These are phyloP conservation scores for Aporophyla lueneburgensis DNA, from an alignment of 2,888 invertebrate species.

Conservation along the genomic window DNA sequence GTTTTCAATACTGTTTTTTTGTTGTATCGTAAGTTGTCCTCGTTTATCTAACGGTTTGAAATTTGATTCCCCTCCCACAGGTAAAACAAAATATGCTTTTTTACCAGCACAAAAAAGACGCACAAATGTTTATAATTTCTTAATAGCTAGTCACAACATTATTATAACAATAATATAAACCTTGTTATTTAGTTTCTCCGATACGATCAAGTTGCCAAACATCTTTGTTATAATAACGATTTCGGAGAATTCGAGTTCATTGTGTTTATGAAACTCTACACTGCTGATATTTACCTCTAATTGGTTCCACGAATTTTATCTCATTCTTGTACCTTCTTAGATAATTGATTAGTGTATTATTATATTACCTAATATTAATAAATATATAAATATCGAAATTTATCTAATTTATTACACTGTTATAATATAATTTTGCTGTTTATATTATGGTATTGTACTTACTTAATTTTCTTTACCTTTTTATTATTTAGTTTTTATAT, in stretches of 20 bases:
- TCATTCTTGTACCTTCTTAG: background rate
- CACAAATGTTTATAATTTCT: background rate
- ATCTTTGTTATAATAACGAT: conserved; percentile 2
- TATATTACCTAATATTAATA: background rate
- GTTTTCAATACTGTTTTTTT: conserved; percentile 42
- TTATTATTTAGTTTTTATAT: no score
- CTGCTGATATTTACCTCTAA: background rate
- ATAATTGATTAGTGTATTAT: background rate
- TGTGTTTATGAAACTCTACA: background rate
- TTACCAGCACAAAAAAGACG: background rate
- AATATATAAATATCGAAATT: no score
- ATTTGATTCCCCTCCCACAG: background rate
- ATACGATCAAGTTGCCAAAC: conserved; percentile 2
- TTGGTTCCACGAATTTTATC: conserved; percentile 10
- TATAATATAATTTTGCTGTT: no score
- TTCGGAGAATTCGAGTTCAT: background rate
- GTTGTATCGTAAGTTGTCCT: background rate
- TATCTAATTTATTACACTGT: no score
- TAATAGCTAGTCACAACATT: background rate
- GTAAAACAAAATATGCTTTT: background rate
- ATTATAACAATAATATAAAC: background rate
- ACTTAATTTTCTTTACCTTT: no score
- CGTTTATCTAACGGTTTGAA: conserved; percentile 2
- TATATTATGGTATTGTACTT: no score
- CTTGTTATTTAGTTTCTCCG: background rate